Base-by-base conservation (phyloP, 2,797 vertebrate genomes). In the Apodemus agrarius region DNA sequence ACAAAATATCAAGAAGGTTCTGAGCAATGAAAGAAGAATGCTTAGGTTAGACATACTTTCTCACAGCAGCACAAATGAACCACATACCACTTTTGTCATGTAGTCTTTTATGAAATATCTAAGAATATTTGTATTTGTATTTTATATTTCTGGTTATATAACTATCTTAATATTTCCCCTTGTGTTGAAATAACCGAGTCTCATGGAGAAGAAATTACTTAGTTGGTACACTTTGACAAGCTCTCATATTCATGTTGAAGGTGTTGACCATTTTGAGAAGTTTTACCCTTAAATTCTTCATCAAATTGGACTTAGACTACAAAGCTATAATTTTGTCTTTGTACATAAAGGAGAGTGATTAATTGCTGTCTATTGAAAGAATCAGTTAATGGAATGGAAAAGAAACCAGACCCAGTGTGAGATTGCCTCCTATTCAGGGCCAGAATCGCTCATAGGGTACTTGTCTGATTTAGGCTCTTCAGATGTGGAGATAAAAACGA, bases 341-440 rank as follows among this genome's bases (percentile, higher is more conserved):
- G 59, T 93, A 81, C n/a, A 6, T 4, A 91, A 69, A 97, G 54
- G 92, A 97, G 89, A 43, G 40, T 93, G 74, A 94, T 98, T 97
- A 90, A 98, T 97, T 98, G 92, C 95, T 97, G 9, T 74, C 69
- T 93, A 69, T 97, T 98, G 43, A 96, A 97, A 93, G 94, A 95
- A 22, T 31, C 97, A 94, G 93, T 95, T 97, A 96, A 97, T n/a
- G 96, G 97, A 92, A 96, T 94, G 17, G 72, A 80, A 96, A 95
- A 97, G 97, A 97, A 97, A 91, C 80, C 34, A 94, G 65, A 85
- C 43, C 17, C 89, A 94, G 49, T 54, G 14, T 84, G 37, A 89
- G 13, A 49, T 40, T 87, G 16, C 4, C 19, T 98, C 93, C 96
- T 94, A 93, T 98, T 89, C 72, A 96, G 76, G 76, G 97, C 52